A percentile compares a stretch with the other conserved stretches of the same genome.
phyloP scores from a whole-genome alignment of 2,797 vertebrate species.

The Chaetophractus vellerosus region DNA sequence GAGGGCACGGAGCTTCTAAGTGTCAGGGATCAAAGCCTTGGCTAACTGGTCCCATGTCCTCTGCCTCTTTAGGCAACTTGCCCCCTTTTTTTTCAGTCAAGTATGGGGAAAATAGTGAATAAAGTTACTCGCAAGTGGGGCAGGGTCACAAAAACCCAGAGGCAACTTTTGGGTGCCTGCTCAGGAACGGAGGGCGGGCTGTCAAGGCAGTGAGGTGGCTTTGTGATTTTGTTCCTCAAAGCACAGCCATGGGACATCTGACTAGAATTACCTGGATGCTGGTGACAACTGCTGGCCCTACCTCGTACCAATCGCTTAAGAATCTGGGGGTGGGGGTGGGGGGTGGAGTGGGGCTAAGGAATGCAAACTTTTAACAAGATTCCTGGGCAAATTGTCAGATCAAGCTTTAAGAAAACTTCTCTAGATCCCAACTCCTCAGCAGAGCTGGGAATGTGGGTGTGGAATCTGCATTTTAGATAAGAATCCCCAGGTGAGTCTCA shows the following conservation, averaged over 20 bases:
- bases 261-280: neutral
- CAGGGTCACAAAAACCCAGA: neutral
- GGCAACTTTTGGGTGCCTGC: neutral
- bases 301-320: neutral
- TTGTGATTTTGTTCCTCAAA: neutral
- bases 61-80: neutral
- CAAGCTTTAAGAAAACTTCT: neutral
- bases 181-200: rapidly evolving
- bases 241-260: neutral
- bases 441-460: neutral
- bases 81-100: neutral
- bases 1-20: neutral
- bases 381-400: neutral
- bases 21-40: neutral
- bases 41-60: rapidly evolving
- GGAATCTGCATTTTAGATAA: neutral
- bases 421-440: neutral
- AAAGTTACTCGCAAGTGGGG: neutral
- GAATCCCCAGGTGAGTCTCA: neutral
- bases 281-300: neutral
- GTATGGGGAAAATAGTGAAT: too few relatives aligned
- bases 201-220: neutral
- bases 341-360: neutral
- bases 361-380: neutral
- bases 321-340: neutral